These are phyloP conservation scores for Mobula birostris DNA, from an alignment of 2,113 vertebrate genomes.

Conservation along the genomic window DNA sequence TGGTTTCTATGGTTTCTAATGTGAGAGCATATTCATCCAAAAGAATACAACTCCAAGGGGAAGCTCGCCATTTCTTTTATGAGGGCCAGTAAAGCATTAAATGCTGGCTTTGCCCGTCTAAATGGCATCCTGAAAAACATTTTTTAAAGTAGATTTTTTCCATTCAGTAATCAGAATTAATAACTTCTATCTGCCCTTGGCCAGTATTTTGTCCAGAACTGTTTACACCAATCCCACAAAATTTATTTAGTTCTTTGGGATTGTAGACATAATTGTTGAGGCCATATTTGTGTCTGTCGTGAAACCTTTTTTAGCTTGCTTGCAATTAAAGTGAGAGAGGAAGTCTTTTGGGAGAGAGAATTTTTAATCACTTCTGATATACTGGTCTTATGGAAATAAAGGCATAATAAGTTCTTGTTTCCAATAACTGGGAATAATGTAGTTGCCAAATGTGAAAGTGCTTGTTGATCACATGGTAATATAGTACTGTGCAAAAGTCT, in stretches of 20 bases:
- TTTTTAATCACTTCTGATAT: not conserved
- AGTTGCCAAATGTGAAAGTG: not conserved
- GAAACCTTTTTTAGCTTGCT: not conserved
- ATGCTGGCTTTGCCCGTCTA: too few species aligned
- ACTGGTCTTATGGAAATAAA: not conserved
- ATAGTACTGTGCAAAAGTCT: too few species aligned
- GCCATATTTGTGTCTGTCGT: not conserved
- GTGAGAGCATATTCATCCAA: too few species aligned
- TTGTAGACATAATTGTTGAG: not conserved
- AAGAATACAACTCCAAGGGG: too few species aligned
- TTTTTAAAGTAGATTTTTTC: too few species aligned
- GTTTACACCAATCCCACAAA: not conserved
- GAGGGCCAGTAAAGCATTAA: too few species aligned
- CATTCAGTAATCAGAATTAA: not conserved
- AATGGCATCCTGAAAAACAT: too few species aligned
- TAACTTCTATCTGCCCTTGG: not conserved
- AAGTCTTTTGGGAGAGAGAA: not conserved
- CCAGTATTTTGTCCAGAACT: not conserved
- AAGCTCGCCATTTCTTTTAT: too few species aligned
- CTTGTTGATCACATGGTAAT: too few species aligned
- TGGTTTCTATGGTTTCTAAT: too few species aligned
- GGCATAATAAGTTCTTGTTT: not conserved
- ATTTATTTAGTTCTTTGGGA: not conserved
- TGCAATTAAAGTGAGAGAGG: not conserved
- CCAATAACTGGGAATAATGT: not conserved